A percentile compares a stretch with the other conserved stretches of the same genome.
Conservation (phyloP, 92 coral and sea anemone species). For the Epizoanthus scotinus region DNA sequence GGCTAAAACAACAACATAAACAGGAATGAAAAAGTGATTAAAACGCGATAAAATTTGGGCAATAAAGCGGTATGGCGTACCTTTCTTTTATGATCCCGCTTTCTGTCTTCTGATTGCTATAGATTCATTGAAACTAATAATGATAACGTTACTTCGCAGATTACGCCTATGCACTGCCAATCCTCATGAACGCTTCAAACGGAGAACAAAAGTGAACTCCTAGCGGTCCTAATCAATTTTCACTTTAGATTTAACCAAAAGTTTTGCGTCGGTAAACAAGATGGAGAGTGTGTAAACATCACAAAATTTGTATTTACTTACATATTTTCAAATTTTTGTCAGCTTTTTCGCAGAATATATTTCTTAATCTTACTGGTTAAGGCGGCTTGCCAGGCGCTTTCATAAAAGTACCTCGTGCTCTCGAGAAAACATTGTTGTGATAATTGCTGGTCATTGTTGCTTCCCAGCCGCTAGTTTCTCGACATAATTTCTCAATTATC, state of each 20-base stretch:
- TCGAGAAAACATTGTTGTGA: conserved; percentile 16
- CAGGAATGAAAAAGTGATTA: conserved; percentile 34
- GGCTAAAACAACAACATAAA: conserved; percentile 26
- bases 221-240: not conserved
- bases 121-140: not conserved
- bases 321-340: conserved; percentile 27
- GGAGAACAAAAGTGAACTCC: not conserved
- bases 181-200: not conserved
- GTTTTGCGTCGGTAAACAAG: not conserved
- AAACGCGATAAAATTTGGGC: conserved; percentile 13
- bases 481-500: conserved; percentile 40
- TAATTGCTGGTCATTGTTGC: conserved; percentile 7
- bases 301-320: conserved; percentile 19
- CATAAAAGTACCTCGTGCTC: not conserved
- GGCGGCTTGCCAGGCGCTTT: not conserved
- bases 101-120: not conserved
- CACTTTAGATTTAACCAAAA: conserved; percentile 10
- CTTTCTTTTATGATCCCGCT: not conserved
- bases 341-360: not conserved
- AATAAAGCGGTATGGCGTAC: not conserved
- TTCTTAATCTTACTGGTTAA: not conserved
- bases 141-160: not conserved
- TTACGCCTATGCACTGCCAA: not conserved
- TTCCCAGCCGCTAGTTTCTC: conserved; percentile 25
- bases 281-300: not conserved